Evolutionary conservation across 1,140 invertebrate genomes (phyloP), one percentile per base, ranked within the genome.

Genomic region (Drosophila murphyi): DNA sequence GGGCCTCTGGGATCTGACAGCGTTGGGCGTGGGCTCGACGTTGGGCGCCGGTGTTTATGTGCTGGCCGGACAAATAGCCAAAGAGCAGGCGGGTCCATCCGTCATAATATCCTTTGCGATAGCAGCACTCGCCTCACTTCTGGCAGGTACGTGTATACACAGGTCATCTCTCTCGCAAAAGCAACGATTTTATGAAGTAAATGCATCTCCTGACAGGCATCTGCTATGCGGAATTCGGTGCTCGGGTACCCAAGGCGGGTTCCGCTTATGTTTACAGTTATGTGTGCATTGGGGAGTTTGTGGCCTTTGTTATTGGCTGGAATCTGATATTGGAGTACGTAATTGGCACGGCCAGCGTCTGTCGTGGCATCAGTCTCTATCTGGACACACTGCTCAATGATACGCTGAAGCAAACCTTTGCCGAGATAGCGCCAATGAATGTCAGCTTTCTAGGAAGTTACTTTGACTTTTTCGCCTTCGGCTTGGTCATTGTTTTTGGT

Each of bases 241-340:
- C 97, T 0, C 93, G 97, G 71, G 96, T 97, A 1, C 97, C 97
- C 0, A 96, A 95, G 90, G 96, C 97, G 0, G 97, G 97, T 2
- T 97, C 96, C 1, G 97, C 97, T 0, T 98, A 98, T 92, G 95
- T 97, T 4, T 98, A 97, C 93, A 97, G 96, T 85, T 98, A 98
- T 93, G 96, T 97, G 3, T 96, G 96, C 75, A 96, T 98, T 4
- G 97, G 97, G 4, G 97, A 98, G 92, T 96, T 95, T 93, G 95
- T 93, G 39, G 97, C 94, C 74, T 98, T 94, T 94, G 96, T 94
- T 72, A 96, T 95, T 92, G 97, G 97, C 57, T 98, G 97, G 97
- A 98, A 97, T 94, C 94, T 98, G 34, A 96, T 98, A 70, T 91
- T 98, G 80, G 97, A 98, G 93, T 98, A 98, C 94, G 95, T 97